Evolutionary conservation across 2,113 vertebrate species (phyloP).

Genomic region (Chaetodon trifascialis): DNA sequence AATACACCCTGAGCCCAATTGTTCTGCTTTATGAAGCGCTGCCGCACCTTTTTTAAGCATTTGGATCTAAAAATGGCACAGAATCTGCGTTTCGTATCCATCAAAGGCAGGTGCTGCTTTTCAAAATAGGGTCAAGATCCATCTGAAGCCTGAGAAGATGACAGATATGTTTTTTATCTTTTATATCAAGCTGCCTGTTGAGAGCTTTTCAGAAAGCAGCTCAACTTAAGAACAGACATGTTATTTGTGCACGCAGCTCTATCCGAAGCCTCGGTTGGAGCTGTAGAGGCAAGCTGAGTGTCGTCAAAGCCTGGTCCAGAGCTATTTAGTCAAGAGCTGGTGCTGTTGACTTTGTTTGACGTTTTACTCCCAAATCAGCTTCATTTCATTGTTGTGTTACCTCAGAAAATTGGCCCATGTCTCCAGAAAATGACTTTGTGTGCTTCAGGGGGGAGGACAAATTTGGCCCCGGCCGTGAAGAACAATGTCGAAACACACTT

Average conservation of each 20-base stretch:
- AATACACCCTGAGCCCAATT: constrained; percentile 17
- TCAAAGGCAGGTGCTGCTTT: constrained; percentile 18
- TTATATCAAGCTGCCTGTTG: constrained; percentile 26
- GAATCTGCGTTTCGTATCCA: background rate
- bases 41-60: background rate
- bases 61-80: constrained; percentile 4
- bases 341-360: constrained; percentile 65
- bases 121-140: constrained; percentile 31
- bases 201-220: constrained; percentile 39
- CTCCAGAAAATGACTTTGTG: constrained; percentile 57
- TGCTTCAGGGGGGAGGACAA: constrained; percentile 34
- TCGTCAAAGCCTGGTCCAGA: constrained; percentile 31
- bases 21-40: constrained; percentile 6
- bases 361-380: constrained; percentile 64
- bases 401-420: constrained; percentile 48
- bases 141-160: constrained; percentile 4
- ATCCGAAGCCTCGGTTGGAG: constrained; percentile 25
- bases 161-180: background rate
- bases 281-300: constrained; percentile 42
- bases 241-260: constrained; percentile 35
- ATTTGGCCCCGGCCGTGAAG: constrained; percentile 44
- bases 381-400: constrained; percentile 54
- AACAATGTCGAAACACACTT: constrained; percentile 42
- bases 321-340: constrained; percentile 54
- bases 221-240: constrained; percentile 35